phyloP scores from a whole-genome alignment of 1,140 invertebrate genomes.

The Periplaneta americana region DNA sequence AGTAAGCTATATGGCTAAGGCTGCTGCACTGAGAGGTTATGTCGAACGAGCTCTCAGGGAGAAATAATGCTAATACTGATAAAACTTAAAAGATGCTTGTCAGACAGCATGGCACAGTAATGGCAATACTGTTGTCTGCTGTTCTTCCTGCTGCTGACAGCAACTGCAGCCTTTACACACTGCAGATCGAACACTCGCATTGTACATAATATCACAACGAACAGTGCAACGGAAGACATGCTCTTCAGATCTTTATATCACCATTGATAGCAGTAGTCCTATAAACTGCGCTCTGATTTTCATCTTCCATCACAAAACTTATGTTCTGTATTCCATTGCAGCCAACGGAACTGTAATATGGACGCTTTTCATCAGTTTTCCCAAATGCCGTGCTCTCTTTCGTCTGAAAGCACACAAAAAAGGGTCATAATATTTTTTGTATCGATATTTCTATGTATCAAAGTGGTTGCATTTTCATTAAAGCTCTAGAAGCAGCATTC shows the following conservation, averaged over 20 bases:
- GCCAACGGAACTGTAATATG: not conserved
- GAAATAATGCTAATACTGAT: too few species aligned
- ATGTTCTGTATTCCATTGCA: not conserved
- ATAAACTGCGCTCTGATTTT: not conserved
- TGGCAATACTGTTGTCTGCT: too few species aligned
- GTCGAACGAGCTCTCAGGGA: too few species aligned
- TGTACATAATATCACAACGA: too few species aligned
- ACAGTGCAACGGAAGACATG: too few species aligned
- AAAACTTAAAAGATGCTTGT: too few species aligned
- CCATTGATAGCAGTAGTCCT: not conserved
- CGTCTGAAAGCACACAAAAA: not conserved
- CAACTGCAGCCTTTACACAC: too few species aligned
- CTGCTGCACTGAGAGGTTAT: too few species aligned
- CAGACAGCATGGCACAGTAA: too few species aligned
- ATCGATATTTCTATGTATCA: not conserved
- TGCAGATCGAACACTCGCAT: too few species aligned
- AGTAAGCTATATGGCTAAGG: too few species aligned
- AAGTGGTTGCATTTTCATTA: not conserved
- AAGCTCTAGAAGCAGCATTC: not conserved
- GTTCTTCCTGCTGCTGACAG: too few species aligned
- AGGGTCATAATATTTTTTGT: not conserved
- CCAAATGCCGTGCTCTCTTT: not conserved
- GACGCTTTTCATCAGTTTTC: not conserved
- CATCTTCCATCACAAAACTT: not conserved
- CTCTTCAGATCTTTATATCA: not conserved